Conservation (phyloP, 1,140 invertebrate genomes). For the Trichonephila clavipes region DNA sequence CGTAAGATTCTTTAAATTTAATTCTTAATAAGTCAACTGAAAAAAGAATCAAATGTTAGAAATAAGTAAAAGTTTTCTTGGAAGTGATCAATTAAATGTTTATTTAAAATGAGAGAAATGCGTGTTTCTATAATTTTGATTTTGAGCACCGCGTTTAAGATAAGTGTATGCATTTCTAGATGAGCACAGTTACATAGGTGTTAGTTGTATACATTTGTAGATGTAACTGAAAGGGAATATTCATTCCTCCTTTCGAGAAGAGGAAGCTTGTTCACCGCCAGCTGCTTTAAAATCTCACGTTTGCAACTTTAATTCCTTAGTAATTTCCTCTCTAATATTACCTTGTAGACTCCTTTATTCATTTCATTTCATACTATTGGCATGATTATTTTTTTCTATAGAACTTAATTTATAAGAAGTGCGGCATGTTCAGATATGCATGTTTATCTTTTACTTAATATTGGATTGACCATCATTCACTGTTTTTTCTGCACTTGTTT, state of each 20-base stretch:
- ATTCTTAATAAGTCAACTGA: background rate
- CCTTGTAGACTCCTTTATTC: constrained; percentile 37
- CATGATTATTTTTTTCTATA: constrained; percentile 37
- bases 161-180: background rate
- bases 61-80: background rate
- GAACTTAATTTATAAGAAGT: background rate
- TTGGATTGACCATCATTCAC: constrained; percentile 3
- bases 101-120: background rate
- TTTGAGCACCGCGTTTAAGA: background rate
- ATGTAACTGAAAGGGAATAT: background rate
- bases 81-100: too few relatives aligned
- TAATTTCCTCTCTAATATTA: background rate
- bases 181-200: constrained; percentile 13
- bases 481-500: constrained; percentile 39
- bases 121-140: background rate
- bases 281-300: constrained; percentile 45
- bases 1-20: too few relatives aligned
- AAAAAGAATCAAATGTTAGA: background rate
- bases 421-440: constrained; percentile 38
- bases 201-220: constrained; percentile 40
- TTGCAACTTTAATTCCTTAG: constrained; percentile 34
- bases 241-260: constrained; percentile 30
- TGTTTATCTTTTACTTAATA: constrained; percentile 40
- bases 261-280: constrained; percentile 70
- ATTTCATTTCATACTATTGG: constrained; percentile 23